A percentile compares a stretch with the other conserved stretches of the same genome.
phyloP scores from a whole-genome alignment of 1,140 invertebrate species.

The Orius insidiosus region DNA sequence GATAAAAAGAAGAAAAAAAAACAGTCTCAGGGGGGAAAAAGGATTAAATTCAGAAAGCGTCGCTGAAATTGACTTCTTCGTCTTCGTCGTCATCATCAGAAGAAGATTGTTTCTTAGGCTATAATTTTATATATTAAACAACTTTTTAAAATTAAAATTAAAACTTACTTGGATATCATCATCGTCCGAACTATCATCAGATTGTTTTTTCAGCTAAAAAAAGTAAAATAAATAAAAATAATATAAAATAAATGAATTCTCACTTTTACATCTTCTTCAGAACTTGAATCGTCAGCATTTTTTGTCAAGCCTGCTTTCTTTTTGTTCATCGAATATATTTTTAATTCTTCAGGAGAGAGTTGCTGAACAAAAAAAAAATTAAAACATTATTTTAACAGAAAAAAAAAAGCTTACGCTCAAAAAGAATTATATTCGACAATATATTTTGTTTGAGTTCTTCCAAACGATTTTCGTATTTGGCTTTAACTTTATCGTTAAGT shows the following conservation, averaged over 20 bases:
- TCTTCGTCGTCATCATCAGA: conserved; percentile 2
- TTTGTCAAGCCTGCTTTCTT: not conserved
- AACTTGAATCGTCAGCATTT: not conserved
- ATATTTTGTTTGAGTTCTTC: conserved; percentile 15
- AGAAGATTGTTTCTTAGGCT: too few species aligned
- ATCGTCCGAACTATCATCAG: not conserved
- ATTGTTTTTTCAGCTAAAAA: too few species aligned
- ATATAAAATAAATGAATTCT: too few species aligned
- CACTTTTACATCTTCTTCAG: conserved; percentile 3
- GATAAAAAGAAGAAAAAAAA: too few species aligned
- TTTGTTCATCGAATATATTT: conserved; percentile 11
- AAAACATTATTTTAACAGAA: not conserved
- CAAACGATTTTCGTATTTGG: conserved; percentile 11
- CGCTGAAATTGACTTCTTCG: conserved; percentile 3
- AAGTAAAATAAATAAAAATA: too few species aligned
- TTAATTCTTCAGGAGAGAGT: conserved; percentile 12
- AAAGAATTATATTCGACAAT: conserved; percentile 12
- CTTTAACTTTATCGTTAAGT: conserved; percentile 6
- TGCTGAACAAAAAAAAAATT: conserved; percentile 9
- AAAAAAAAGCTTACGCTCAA: conserved; percentile 12
- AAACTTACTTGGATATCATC: too few species aligned
- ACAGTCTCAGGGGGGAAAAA: too few species aligned
- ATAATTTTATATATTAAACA: too few species aligned
- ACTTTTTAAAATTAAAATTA: too few species aligned
- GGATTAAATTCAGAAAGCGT: not conserved